These are phyloP conservation scores for Nycticorax nycticorax DNA, from an alignment of 2,113 vertebrate genomes.

Conservation along the genomic window DNA sequence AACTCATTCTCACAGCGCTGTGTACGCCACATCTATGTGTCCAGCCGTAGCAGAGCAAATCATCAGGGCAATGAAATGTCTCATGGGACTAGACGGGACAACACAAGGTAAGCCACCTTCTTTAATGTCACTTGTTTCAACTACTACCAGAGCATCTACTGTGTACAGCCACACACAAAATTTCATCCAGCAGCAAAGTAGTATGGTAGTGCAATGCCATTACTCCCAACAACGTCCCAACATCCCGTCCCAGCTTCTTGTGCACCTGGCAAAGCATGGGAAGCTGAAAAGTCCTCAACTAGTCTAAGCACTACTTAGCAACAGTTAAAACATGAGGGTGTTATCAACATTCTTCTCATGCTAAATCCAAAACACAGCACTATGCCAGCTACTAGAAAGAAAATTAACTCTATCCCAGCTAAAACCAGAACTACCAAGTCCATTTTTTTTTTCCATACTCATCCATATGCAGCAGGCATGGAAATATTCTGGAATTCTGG, in stretches of 20 bases:
- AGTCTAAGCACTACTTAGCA: too few species aligned
- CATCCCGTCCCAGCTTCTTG: too few species aligned
- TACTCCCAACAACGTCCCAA: too few species aligned
- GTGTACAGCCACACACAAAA: background rate
- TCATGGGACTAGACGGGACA: slow-evolving; percentile 87
- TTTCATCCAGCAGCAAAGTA: background rate
- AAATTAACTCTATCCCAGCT: too few species aligned
- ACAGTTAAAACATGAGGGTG: too few species aligned
- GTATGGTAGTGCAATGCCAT: background rate
- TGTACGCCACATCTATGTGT: slow-evolving; percentile 87
- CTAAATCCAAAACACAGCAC: too few species aligned
- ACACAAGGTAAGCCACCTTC: slow-evolving; percentile 79
- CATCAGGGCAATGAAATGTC: slow-evolving; percentile 84
- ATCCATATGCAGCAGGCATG: background rate
- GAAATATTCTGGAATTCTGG: background rate
- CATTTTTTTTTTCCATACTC: background rate
- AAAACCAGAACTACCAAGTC: background rate
- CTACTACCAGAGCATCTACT: background rate
- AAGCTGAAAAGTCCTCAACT: too few species aligned
- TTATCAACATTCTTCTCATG: too few species aligned
- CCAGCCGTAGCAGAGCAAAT: slow-evolving; percentile 84
- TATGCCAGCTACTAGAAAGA: too few species aligned
- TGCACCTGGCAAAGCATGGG: too few species aligned
- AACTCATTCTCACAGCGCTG: slow-evolving; percentile 85
- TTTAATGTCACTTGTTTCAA: background rate